phyloP scores from a whole-genome alignment of 1,140 invertebrate genomes.

The Coenobita brevimanus region DNA sequence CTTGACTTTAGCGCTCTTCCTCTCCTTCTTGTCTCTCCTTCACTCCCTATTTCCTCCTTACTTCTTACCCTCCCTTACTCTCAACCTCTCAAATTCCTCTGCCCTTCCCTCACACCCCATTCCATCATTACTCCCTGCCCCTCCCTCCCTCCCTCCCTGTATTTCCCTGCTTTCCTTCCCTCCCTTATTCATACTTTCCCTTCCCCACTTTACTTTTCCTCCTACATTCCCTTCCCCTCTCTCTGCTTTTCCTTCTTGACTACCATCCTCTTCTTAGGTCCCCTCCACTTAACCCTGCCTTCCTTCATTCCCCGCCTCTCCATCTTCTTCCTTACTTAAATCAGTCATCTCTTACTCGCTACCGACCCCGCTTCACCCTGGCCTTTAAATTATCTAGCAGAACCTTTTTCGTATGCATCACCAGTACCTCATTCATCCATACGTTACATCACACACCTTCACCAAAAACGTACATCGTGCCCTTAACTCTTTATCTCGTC shows the following conservation, averaged over 20 bases:
- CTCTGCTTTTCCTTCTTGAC: background rate
- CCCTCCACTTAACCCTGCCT: background rate
- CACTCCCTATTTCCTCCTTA: background rate
- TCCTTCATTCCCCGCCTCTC: background rate
- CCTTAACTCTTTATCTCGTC: too few relatives aligned
- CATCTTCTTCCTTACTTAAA: background rate
- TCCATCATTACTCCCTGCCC: background rate
- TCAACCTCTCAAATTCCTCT: background rate
- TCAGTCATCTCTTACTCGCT: background rate
- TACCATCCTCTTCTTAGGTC: background rate
- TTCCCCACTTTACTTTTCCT: background rate
- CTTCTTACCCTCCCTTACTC: background rate
- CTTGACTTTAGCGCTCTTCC: background rate
- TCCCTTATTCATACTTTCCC: background rate
- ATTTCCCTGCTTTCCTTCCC: background rate
- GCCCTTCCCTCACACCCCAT: background rate
- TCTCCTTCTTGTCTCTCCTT: background rate
- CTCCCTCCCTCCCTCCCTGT: background rate
- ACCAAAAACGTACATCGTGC: too few relatives aligned
- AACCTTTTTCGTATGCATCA: too few relatives aligned
- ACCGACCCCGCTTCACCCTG: too few relatives aligned
- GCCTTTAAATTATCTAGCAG: too few relatives aligned
- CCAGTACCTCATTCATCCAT: too few relatives aligned
- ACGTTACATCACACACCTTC: too few relatives aligned
- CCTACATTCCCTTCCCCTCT: background rate